Percentiles rank a stretch among this genome's conserved stretches.
Evolutionary conservation across 2,797 vertebrate genomes (phyloP).

Genomic region (Enoplosus armatus): DNA sequence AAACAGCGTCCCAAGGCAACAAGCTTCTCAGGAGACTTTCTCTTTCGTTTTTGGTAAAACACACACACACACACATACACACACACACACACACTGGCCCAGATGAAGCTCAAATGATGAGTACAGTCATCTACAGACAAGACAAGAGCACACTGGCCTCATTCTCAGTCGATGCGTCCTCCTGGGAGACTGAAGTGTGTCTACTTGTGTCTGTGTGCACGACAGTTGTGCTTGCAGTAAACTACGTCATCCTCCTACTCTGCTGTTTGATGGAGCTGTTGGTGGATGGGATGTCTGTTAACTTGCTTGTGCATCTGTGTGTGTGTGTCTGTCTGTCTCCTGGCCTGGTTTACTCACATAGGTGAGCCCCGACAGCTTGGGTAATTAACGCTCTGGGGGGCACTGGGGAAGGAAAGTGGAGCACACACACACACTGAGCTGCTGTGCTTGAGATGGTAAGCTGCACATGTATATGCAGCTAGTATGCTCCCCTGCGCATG

Average conservation of each 20-base stretch:
- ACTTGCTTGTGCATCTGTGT: slow-evolving; percentile 10
- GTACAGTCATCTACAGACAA: slow-evolving; percentile 71
- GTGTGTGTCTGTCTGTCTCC: slow-evolving; percentile 32
- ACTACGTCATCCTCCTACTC: slow-evolving; percentile 61
- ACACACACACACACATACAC: slow-evolving; percentile 9
- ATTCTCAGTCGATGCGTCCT: slow-evolving; percentile 68
- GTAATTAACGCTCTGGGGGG: slow-evolving; percentile 69
- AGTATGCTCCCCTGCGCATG: slow-evolving; percentile 27
- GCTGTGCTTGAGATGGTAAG: slow-evolving; percentile 20
- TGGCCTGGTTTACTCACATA: slow-evolving; percentile 63
- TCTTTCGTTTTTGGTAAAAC: slow-evolving; percentile 36
- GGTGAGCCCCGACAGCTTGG: slow-evolving; percentile 66
- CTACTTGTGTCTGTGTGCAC: slow-evolving; percentile 53
- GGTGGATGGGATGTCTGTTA: slow-evolving; percentile 57
- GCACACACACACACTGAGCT: slow-evolving; percentile 35
- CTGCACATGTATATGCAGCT: slow-evolving; percentile 38
- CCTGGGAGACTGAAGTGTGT: slow-evolving; percentile 65
- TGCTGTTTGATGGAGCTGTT: slow-evolving; percentile 43
- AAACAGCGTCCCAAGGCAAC: slow-evolving; percentile 24
- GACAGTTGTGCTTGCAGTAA: slow-evolving; percentile 51
- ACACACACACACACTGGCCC: slow-evolving; percentile 26
- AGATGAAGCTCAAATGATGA: slow-evolving; percentile 68
- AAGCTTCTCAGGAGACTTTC: slow-evolving; percentile 31
- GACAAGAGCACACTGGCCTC: slow-evolving; percentile 77
- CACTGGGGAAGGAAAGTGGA: slow-evolving; percentile 40